These are phyloP conservation scores for Camponotus floridanus DNA, from an alignment of 1,140 invertebrate genomes.

Conservation along the genomic window DNA sequence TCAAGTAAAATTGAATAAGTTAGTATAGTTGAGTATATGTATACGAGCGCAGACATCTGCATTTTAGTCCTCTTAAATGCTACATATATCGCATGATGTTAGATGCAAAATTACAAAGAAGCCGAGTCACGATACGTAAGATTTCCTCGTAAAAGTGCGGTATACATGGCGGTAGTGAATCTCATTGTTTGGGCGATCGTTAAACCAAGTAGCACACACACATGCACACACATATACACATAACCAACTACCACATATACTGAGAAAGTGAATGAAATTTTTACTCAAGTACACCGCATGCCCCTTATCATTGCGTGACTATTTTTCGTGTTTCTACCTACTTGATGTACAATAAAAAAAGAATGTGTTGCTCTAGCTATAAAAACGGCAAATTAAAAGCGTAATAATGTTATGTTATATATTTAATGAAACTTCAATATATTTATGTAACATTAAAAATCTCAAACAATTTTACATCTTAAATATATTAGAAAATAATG, in stretches of 20 bases:
- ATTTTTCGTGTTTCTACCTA: slow-evolving; percentile 16
- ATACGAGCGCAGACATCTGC: not conserved
- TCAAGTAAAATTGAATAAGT: slow-evolving; percentile 20
- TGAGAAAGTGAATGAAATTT: slow-evolving; percentile 41
- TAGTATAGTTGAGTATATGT: not conserved
- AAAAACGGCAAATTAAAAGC: not conserved
- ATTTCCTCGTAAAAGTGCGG: slow-evolving; percentile 17
- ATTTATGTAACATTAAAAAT: not conserved
- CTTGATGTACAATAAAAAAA: slow-evolving; percentile 25
- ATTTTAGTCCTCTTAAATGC: slow-evolving; percentile 8
- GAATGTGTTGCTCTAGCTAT: not conserved
- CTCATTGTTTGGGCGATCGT: slow-evolving; percentile 34
- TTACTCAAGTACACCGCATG: not conserved
- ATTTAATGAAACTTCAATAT: not conserved
- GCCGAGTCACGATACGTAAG: not conserved
- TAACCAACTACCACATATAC: slow-evolving; percentile 9
- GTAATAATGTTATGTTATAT: not conserved
- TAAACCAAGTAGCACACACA: slow-evolving; percentile 5
- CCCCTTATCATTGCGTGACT: slow-evolving; percentile 1
- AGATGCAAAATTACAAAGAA: slow-evolving; percentile 26
- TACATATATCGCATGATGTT: not conserved
- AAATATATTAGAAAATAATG: not conserved
- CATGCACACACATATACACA: too few species aligned
- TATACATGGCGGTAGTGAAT: not conserved
- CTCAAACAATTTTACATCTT: not conserved